Base-by-base conservation (phyloP, 1,140 invertebrate genomes). In the Heliothis subflexa region DNA sequence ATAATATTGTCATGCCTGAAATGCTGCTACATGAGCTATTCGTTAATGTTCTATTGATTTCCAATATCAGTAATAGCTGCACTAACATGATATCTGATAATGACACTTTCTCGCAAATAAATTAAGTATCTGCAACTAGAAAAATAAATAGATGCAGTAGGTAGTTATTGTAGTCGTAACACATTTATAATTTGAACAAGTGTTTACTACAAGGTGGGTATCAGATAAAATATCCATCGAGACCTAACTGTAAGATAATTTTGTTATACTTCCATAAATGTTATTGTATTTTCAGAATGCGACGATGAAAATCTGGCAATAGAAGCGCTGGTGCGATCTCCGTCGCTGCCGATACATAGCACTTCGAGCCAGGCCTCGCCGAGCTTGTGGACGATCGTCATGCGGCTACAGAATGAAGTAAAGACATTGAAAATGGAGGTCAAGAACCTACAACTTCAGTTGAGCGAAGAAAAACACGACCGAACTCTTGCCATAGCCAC, bases 381-480 rank as follows among this genome's bases (percentile, higher is more conserved):
- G 21, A 93, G 91, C 73, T 81, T 94, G 45, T 95, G 93, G 92
- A 87, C 94, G 12, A 88, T 93, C 75, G 90, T 95, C 33, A 90
- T 95, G 88, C 83, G 91, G 74, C 81, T 95, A 40, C 93, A 95
- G 75, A 92, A 91, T 68, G 94, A 95, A 83, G 81, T 95, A 52
- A 94, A 93, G 84, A 89, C 87, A 59, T 86, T 95, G 66, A 94
- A 92, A 84, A 79, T 90, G 78, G 93, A 95, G 62, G 85, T 95
- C 45, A 94, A 91, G 78, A 88, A 89, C 73, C 78, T 95, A 55
- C 89, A 93, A 73, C 79, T 90, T 12, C 93, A 95, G 80, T 80
- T 95, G 68, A 92, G 92, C 70, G 93, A 94, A 78, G 94, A 95
- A 83, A 91, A 91, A 89, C 94, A 95, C 61, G 93, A 95, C 81